These are phyloP conservation scores for Caenorhabditis wallacei DNA, from an alignment of 2,888 invertebrate genomes.

Conservation along the genomic window DNA sequence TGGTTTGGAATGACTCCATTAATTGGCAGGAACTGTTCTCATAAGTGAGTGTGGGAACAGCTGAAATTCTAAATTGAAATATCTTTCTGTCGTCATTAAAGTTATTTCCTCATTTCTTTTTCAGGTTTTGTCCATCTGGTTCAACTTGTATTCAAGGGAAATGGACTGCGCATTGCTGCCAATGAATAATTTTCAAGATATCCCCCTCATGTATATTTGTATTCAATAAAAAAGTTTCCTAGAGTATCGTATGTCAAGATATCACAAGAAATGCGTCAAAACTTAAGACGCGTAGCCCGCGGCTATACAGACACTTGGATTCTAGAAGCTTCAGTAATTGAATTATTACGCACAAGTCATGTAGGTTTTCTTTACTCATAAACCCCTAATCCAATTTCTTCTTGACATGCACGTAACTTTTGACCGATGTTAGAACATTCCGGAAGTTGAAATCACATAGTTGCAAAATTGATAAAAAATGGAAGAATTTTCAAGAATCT, in stretches of 20 bases:
- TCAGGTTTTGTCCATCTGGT: constrained; percentile 62
- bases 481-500: constrained; percentile 22
- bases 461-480: constrained; percentile 49
- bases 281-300: constrained; percentile 30
- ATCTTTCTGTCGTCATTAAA: constrained; percentile 16
- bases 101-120: not conserved
- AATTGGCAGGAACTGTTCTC: constrained; percentile 59
- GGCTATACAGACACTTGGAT: constrained; percentile 45
- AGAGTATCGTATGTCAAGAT: not conserved
- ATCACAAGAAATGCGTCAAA: constrained; percentile 36
- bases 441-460: constrained; percentile 20
- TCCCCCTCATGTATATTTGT: constrained; percentile 14
- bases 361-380: constrained; percentile 34
- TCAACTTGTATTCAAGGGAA: constrained; percentile 60
- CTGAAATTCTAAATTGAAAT: not conserved
- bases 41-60: constrained; percentile 49
- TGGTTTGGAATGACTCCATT: constrained; percentile 63
- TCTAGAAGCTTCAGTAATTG: constrained; percentile 53
- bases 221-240: constrained; percentile 25
- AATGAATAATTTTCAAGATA: constrained; percentile 24
- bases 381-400: constrained; percentile 26
- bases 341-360: constrained; percentile 27
- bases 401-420: constrained; percentile 46
- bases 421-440: constrained; percentile 22
- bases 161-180: constrained; percentile 64